phyloP scores from a whole-genome alignment of 23 tunicate genomes.

The Phallusia fumigata region DNA sequence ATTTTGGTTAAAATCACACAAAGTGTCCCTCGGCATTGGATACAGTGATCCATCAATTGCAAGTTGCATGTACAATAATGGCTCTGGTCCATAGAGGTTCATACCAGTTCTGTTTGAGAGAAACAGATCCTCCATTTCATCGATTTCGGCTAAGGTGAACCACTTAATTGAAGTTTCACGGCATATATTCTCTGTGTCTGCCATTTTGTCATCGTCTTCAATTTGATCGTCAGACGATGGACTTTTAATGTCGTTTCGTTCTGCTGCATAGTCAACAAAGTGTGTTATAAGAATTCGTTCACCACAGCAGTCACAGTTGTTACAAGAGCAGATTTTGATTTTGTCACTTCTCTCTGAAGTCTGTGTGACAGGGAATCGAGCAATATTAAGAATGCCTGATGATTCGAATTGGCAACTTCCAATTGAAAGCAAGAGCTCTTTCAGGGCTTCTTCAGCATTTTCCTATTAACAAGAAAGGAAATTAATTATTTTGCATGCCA shows the following conservation, averaged over 20 bases:
- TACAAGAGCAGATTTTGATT: background rate
- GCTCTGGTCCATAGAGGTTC: conserved; percentile 36
- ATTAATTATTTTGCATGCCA: no score
- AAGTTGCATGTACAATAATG: conserved; percentile 14
- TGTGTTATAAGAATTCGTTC: conserved; percentile 19
- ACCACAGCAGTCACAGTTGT: background rate
- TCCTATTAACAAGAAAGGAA: conserved; percentile 16
- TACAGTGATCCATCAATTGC: conserved; percentile 3
- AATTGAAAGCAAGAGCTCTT: background rate
- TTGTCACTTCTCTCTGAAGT: background rate
- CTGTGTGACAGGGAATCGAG: conserved; percentile 17
- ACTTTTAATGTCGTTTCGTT: conserved; percentile 6
- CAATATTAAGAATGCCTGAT: conserved; percentile 23
- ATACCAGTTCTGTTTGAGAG: background rate
- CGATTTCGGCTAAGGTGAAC: background rate
- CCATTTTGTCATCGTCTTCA: conserved; percentile 9
- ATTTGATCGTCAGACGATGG: background rate
- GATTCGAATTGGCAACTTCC: background rate
- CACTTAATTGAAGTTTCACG: background rate
- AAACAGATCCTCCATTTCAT: background rate
- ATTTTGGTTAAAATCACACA: conserved; percentile 15
- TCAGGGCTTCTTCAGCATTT: background rate
- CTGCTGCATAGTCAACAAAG: background rate
- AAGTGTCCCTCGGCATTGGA: background rate
- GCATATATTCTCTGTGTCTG: background rate